Evolutionary conservation across 2,113 vertebrate species (phyloP), one percentile per base, ranked within the genome.

Genomic region (Dunckerocampus dactyliophorus): DNA sequence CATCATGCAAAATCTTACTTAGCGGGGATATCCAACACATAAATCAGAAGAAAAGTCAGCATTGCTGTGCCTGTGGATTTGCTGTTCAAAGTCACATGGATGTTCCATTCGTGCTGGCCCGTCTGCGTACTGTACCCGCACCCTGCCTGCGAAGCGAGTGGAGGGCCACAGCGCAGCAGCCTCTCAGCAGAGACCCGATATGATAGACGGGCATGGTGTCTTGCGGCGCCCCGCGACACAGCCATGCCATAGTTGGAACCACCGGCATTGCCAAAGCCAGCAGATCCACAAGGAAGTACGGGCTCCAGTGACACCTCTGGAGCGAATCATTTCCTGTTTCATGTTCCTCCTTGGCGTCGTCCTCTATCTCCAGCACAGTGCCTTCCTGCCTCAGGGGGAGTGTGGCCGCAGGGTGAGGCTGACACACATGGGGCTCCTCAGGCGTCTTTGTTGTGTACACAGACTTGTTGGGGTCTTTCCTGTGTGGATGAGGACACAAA

Each of bases 211-310:
- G 95, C 80, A 95, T 82, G 22, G 88, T 91, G 47, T 93, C 92
- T 59, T 87, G 89, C 0, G 90, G 80, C 24, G 92, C 85, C 0
- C 94, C 92, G 11, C 92, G 90, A 82, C 95, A 97, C 67, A 98
- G 83, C 96, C 96, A 99, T n/a, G 95, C 95, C 75, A 99, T 84
- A 0, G 96, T 95, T 3, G 96, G 96, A 73, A 98, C 93, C 0
- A 94, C 93, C 0, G 96, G 96, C 74, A 95, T 90, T 8, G 94
- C 92, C 81, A 98, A 85, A 0, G 96, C 96, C 82, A 98, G 75
- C 68, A 98, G 91, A 82, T 99, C 96, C 65, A 99, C 90, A 0
- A 98, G 88, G 80, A 97, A 98, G 79, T 98, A 93, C 2, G 93
- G 93, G 82, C 96, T 98, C 96, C 96, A 98, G 88, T 96, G 94